Percentiles rank a stretch among this genome's conserved stretches.
Evolutionary conservation across 1,140 invertebrate genomes (phyloP).

Genomic region (Apis laboriosa): DNA sequence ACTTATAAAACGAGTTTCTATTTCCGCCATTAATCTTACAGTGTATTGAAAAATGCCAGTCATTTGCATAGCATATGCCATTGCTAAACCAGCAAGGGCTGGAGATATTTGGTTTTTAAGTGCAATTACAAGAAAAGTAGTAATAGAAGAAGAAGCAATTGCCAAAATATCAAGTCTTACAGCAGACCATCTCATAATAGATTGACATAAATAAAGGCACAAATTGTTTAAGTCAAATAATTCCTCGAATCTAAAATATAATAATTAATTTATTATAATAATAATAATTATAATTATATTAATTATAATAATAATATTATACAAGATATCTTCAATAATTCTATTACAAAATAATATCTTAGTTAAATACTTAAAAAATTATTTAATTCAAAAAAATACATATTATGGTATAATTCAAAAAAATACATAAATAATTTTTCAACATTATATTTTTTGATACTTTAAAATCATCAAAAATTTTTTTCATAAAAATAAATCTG

Average conservation of each 20-base stretch:
- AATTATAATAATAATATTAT: too few relatives aligned
- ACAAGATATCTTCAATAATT: too few relatives aligned
- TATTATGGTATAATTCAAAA: too few relatives aligned
- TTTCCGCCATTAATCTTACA: constrained; percentile 84
- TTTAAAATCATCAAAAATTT: too few relatives aligned
- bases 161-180: constrained; percentile 85
- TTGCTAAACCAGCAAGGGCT: constrained; percentile 85
- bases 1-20: constrained; percentile 86
- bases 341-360: too few relatives aligned
- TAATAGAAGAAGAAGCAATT: constrained; percentile 80
- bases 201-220: constrained; percentile 82
- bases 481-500: too few relatives aligned
- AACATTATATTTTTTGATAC: too few relatives aligned
- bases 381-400: too few relatives aligned
- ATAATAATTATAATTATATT: too few relatives aligned
- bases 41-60: constrained; percentile 86
- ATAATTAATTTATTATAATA: too few relatives aligned
- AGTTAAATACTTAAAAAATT: too few relatives aligned
- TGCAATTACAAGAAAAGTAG: constrained; percentile 83
- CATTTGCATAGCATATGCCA: constrained; percentile 85
- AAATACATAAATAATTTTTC: too few relatives aligned
- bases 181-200: constrained; percentile 86
- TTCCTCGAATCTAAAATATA: constrained; percentile 79
- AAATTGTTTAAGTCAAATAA: constrained; percentile 82
- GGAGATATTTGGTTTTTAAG: constrained; percentile 82